phyloP scores from a whole-genome alignment of 2,888 invertebrate genomes.

The Ditula angustiorana region DNA sequence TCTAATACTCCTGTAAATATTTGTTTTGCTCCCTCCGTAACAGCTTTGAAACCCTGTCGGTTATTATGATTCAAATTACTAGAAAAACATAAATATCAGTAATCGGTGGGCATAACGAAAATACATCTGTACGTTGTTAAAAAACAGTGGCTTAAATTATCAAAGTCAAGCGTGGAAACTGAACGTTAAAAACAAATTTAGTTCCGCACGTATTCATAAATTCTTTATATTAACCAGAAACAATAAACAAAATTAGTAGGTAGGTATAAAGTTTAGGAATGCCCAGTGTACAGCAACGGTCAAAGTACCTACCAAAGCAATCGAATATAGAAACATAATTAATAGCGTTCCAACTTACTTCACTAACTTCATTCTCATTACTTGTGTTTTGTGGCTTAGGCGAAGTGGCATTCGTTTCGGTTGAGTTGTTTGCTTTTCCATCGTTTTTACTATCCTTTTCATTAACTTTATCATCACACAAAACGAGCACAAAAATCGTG shows the following conservation, averaged over 20 bases:
- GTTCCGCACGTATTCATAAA: background rate
- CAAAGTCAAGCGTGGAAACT: background rate
- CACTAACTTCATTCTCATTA: slow-evolving; percentile 7
- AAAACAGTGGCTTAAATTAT: background rate
- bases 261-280: background rate
- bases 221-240: no score
- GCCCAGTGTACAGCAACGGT: background rate
- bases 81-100: no score
- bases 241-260: no score
- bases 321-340: background rate
- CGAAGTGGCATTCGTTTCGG: background rate
- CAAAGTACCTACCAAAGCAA: background rate
- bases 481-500: slow-evolving; percentile 19
- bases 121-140: no score
- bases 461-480: slow-evolving; percentile 17
- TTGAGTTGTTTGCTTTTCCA: slow-evolving; percentile 10
- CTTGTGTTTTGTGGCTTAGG: slow-evolving; percentile 1
- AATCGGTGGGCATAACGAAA: no score
- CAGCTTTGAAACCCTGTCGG: slow-evolving; percentile 24
- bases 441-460: slow-evolving; percentile 8
- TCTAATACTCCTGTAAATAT: slow-evolving; percentile 27
- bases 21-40: slow-evolving; percentile 27
- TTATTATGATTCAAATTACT: no score
- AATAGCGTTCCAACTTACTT: slow-evolving; percentile 22
- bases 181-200: background rate